Base-by-base conservation (phyloP, 2,797 vertebrate species). In the Lagocephalus sceleratus region DNA sequence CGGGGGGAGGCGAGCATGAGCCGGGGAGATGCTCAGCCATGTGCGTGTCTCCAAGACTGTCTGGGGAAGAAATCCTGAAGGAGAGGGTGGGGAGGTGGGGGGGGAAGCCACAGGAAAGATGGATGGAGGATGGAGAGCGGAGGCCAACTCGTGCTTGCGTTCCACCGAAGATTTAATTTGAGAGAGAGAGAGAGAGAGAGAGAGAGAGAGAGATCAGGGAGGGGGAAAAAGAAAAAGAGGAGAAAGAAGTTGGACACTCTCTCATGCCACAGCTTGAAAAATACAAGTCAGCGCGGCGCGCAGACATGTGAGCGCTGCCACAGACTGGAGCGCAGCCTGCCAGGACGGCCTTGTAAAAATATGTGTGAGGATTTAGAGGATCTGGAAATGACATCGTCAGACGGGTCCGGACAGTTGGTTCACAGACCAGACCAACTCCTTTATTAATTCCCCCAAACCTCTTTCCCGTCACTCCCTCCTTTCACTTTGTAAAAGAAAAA, bases 371-470 rank as follows among this genome's bases (percentile, higher is more conserved):
- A 20, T 20, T 58, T 41, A 29, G 60, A 54, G 56, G 20, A 56
- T 20, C 63, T 61, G 71, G 54, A 69, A 60, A 20, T 16, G 61
- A 61, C 23, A 50, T 47, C 23, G 55, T 52, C 39, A 68, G 63
- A 73, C 84, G 32, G 78, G 87, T 88, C 85, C 75, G 79, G 77
- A 85, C 86, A 63, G 75, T 65, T 75, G 69, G 82, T 82, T 48
- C 57, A 66, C 23, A 63, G 63, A 86, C 72, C 56, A 78, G 79
- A 54, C 66, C 44, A 85, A 87, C 82, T 82, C 46, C 79, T 87
- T 85, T 65, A 61, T 74, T 68, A 49, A 60, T 83, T 61, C 26
- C 44, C 46, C 48, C 22, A 32, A 11, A 72, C 44, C 46, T 68
- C 45, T 56, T 21, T 48, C 49, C 51, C 70, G 40, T 61, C 66